Base-by-base conservation (phyloP, 1,140 invertebrate species). In the Zaprionus inermis region DNA sequence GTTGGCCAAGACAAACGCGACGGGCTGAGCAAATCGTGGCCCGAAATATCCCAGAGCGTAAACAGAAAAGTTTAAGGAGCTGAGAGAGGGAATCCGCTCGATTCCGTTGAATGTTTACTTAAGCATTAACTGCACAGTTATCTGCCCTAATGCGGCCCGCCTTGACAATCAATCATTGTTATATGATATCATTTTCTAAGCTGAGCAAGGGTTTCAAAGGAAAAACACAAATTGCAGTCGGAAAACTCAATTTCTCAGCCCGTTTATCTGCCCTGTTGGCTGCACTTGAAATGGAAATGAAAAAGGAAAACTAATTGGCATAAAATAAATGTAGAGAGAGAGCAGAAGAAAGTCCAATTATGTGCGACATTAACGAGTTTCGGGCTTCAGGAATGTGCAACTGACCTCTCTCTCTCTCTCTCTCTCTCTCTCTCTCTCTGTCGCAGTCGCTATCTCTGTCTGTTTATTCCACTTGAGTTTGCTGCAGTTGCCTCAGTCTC, bases 381-480 rank as follows among this genome's bases (percentile, higher is more conserved):
- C 38, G 9, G n/a, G 38, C n/a, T 3, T 7, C 12, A 49, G 44
- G 11, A 49, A 49, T 49, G 44, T 36, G 18, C 12, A 52, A 24
- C 5, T 32, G 22, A 36, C n/a, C n/a, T n/a, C n/a, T n/a, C n/a
- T n/a, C 32, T 61, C 11, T 51, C 18, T 69, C 5, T 11, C 14
- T 49, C 30, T 6, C 34, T 28, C 12, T 24, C 11, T 28, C 34
- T 12, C 30, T 38, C 32, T 41, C 61, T 56, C n/a, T 44, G 3
- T 44, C 38, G 36, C 38, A 28, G 1, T 28, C 5, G 3, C 24
- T 28, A 5, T 28, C 24, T 28, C 16, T 56, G 20, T 14, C 14
- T 57, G 46, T 32, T 67, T 61, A 51, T 73, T 61, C 57, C 65
- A 61, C 22, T 69, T 12, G 57, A 61, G 24, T 63, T 74, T 51